Percentiles rank a stretch among this genome's conserved stretches.
These are phyloP conservation scores for Sebastes kiyomatsui DNA, from an alignment of 2,797 vertebrate species.

Conservation along the genomic window DNA sequence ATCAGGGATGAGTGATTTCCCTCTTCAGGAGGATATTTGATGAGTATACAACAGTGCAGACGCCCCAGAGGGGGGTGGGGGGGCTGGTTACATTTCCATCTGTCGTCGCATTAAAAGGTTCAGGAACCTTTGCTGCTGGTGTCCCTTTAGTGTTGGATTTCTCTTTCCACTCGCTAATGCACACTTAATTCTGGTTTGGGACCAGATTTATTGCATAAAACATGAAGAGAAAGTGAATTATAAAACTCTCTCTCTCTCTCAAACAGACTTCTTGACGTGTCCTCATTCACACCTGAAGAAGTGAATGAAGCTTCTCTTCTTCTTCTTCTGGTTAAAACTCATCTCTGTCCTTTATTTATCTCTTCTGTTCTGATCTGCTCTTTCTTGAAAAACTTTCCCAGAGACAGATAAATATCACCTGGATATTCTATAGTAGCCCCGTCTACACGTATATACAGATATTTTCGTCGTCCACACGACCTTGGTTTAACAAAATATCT, in stretches of 20 bases:
- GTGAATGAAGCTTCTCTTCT: not conserved
- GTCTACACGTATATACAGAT: no score
- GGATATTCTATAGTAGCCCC: no score
- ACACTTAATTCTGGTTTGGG: not conserved
- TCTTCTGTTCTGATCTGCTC: not conserved
- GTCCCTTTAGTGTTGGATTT: not conserved
- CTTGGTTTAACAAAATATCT: no score
- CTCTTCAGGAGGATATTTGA: not conserved
- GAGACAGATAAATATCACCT: not conserved
- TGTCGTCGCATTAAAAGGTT: not conserved
- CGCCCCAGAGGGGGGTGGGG: not conserved
- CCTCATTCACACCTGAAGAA: not conserved
- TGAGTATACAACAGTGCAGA: not conserved
- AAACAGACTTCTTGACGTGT: not conserved
- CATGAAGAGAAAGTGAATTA: constrained; percentile 13
- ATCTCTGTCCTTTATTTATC: not conserved
- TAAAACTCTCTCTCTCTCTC: not conserved
- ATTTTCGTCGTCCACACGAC: no score
- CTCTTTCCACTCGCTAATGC: not conserved
- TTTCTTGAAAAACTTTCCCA: not conserved
- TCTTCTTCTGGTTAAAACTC: not conserved
- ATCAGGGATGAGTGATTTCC: not conserved
- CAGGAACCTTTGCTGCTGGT: not conserved
- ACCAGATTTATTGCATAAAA: constrained; percentile 16
- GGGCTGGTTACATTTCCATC: not conserved